Evolutionary conservation across 2,113 vertebrate species (phyloP).

Genomic region (Boleophthalmus pectinirostris): DNA sequence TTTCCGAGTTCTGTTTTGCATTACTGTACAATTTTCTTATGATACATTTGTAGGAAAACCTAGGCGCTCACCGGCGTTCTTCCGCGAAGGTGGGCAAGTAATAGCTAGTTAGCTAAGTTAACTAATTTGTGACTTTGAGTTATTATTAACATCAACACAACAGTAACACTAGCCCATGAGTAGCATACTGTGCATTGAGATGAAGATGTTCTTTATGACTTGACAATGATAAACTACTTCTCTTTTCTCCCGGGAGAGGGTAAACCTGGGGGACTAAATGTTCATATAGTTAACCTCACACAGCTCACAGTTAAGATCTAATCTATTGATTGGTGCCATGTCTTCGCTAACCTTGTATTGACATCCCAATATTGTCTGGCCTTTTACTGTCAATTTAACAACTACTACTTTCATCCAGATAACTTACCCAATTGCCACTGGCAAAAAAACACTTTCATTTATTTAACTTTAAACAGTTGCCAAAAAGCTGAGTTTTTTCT

Average conservation of each 20-base stretch:
- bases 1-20: neutral
- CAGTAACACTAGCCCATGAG: no score
- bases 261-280: neutral
- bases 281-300: slow-evolving; percentile 11
- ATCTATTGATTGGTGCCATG: slow-evolving; percentile 49
- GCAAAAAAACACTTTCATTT: neutral
- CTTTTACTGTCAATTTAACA: no score
- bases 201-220: neutral
- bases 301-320: slow-evolving; percentile 17
- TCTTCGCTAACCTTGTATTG: slow-evolving; percentile 28
- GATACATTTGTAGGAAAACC: no score
- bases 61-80: no score
- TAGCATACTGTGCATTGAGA: neutral
- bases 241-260: slow-evolving; percentile 10
- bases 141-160: no score
- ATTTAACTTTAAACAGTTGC: no score
- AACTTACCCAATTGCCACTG: neutral
- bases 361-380: slow-evolving; percentile 33
- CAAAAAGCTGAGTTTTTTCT: neutral
- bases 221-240: slow-evolving; percentile 49
- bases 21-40: no score
- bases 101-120: no score
- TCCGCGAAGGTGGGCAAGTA: no score
- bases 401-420: no score
- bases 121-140: no score